Evolutionary conservation across 2,113 vertebrate species (phyloP).

Genomic region (Solea senegalensis): DNA sequence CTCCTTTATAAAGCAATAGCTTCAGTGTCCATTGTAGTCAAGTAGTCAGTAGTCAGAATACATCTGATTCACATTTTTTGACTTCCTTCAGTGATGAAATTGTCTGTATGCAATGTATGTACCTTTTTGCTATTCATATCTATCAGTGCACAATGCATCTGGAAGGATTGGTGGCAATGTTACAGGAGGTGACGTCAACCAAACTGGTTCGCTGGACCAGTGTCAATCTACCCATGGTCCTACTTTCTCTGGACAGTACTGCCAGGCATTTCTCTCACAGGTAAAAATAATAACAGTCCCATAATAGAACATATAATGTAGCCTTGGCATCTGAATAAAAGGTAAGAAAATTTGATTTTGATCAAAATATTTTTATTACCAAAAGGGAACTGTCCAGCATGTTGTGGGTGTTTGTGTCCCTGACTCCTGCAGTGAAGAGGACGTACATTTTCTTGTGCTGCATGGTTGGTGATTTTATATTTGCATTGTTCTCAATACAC

Average conservation of each 20-base stretch:
- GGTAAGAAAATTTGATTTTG: not conserved
- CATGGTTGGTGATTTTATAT: conserved; percentile 73
- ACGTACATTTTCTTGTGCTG: conserved; percentile 77
- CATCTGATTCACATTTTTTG: too few relatives aligned
- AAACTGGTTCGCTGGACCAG: conserved; percentile 81
- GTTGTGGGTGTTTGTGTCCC: conserved; percentile 87
- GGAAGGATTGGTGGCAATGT: conserved; percentile 86
- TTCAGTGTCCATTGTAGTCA: too few relatives aligned
- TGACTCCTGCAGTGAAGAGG: conserved; percentile 82
- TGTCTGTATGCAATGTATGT: too few relatives aligned
- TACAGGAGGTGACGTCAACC: conserved; percentile 82
- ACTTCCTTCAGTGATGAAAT: too few relatives aligned
- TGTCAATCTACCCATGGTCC: conserved; percentile 74
- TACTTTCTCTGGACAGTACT: conserved; percentile 84
- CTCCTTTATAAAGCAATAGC: too few relatives aligned
- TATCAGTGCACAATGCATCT: conserved; percentile 86
- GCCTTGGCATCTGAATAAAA: not conserved
- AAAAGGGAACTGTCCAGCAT: conserved; percentile 79
- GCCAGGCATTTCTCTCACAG: conserved; percentile 84
- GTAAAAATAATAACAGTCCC: conserved; percentile 54
- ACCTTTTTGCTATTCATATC: not conserved
- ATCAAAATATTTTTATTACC: conserved; percentile 3
- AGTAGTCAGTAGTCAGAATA: too few relatives aligned
- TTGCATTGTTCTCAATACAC: not conserved
- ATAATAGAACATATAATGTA: not conserved